Base-by-base conservation (phyloP, 1,140 invertebrate species). In the Heterodera schachtii region DNA sequence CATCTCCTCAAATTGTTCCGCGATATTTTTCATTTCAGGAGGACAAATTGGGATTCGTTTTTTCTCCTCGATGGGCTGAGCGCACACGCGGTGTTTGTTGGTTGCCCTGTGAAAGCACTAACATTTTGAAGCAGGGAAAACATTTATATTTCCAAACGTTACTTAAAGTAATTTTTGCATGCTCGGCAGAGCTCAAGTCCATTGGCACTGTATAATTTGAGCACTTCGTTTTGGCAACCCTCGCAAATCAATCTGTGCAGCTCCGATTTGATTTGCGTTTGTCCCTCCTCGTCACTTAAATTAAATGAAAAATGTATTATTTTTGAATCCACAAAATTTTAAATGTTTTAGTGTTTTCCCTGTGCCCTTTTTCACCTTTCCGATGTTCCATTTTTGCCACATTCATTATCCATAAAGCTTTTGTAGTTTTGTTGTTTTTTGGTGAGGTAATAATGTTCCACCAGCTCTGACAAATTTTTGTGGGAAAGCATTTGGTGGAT, bases 381-480 rank as follows among this genome's bases (percentile, higher is more conserved):
- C 21, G 69, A 71, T 3, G 9, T n/a, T 71, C 31, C 31, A 47
- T 60, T 64, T n/a, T 83, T 66, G 9, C 41, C 43, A 1, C 16
- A 47, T 9, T 81, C 78, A n/a, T 66, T 82, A 21, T 82, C 76
- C 13, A 3, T 41, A 49, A 52, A 57, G 44, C 82, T 84, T 41
- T 78, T 73, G 57, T 77, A 83, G n/a, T 83, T 66, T 73, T 83
- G 82, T 4, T 66, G 60, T 41, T 83, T 83, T 84, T 83, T 83
- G 21, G 82, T 84, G 16, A 76, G 82, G 66, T 83, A 83, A 46
- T 83, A 83, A 11, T 83, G 82, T n/a, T 83, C 69, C 11, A 83
- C 73, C 31, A 83, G 82, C 3, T 83, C 69, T 16, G 41, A 73
- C 44, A 84, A 43, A 9, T 83, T 46, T 73, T 83, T 83, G 57